Percentiles rank a stretch among this genome's conserved stretches.
Conservation (phyloP, 2,113 vertebrate species). For the Turnix velox region DNA sequence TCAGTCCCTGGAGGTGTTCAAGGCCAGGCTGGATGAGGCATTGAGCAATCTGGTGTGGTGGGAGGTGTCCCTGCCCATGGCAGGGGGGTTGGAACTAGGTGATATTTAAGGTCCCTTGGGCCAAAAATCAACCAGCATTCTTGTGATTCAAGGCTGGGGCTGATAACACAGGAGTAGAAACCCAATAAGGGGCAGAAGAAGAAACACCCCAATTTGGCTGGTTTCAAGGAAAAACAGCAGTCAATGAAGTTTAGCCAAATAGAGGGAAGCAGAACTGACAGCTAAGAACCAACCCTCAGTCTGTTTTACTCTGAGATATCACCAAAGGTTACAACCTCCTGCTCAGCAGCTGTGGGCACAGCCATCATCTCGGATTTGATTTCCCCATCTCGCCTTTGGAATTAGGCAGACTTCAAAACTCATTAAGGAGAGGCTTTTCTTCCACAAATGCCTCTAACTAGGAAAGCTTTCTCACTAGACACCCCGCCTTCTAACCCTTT, state of each 20-base stretch:
- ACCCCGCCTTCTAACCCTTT: not conserved
- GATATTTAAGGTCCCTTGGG: too few species aligned
- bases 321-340: constrained; percentile 1
- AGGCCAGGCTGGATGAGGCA: too few species aligned
- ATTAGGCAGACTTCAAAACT: constrained; percentile 17
- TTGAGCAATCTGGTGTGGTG: too few species aligned
- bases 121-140: too few species aligned
- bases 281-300: not conserved
- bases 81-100: too few species aligned
- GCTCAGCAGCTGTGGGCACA: not conserved
- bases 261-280: not conserved
- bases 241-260: not conserved
- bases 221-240: not conserved
- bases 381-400: not conserved
- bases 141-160: too few species aligned
- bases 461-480: not conserved
- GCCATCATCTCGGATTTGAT: not conserved
- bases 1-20: too few species aligned
- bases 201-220: not conserved
- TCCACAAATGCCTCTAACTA: not conserved
- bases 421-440: not conserved
- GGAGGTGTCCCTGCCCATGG: too few species aligned
- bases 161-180: not conserved
- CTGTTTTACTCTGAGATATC: not conserved
- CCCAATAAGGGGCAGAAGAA: not conserved